Conservation (phyloP, 2,113 vertebrate species). For the Proterorhinus semilunaris region DNA sequence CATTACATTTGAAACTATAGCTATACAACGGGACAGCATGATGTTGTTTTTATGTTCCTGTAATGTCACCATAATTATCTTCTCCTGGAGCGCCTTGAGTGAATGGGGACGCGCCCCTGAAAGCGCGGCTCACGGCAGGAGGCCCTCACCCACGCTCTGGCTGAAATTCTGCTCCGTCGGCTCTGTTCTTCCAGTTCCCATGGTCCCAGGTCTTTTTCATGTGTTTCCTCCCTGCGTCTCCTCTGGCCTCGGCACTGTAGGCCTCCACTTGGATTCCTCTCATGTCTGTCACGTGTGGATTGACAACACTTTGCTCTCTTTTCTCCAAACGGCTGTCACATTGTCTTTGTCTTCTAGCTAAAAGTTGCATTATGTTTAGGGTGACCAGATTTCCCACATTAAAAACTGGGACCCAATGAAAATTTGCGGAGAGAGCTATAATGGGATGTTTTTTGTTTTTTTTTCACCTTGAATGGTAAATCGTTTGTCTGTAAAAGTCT, state of each 20-base stretch:
- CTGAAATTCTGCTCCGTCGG: conserved; percentile 38
- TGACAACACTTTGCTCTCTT: conserved; percentile 22
- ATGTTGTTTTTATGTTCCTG: conserved; percentile 17
- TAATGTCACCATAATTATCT: conserved; percentile 23
- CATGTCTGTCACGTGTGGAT: conserved; percentile 18
- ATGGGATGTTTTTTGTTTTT: too few relatives aligned
- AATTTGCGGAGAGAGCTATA: too few relatives aligned
- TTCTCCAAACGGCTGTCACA: conserved; percentile 12
- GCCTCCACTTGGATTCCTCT: conserved; percentile 19
- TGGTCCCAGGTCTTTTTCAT: conserved; percentile 49
- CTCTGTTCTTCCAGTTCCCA: conserved; percentile 55
- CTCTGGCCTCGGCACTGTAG: conserved; percentile 27
- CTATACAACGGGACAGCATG: neutral
- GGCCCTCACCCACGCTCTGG: conserved; percentile 58
- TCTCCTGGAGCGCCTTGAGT: neutral
- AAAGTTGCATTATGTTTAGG: neutral
- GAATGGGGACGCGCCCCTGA: conserved; percentile 47
- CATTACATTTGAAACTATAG: neutral
- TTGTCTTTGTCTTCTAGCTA: neutral
- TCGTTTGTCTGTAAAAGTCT: too few relatives aligned
- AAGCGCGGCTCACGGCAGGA: conserved; percentile 51
- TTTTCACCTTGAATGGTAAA: too few relatives aligned
- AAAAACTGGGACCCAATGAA: too few relatives aligned
- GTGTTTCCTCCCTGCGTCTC: conserved; percentile 43
- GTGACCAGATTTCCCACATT: too few relatives aligned